A percentile compares a stretch with the other conserved stretches of the same genome.
Evolutionary conservation across 2,888 invertebrate genomes (phyloP).

Genomic region (Nematopogon swammerdamellus): DNA sequence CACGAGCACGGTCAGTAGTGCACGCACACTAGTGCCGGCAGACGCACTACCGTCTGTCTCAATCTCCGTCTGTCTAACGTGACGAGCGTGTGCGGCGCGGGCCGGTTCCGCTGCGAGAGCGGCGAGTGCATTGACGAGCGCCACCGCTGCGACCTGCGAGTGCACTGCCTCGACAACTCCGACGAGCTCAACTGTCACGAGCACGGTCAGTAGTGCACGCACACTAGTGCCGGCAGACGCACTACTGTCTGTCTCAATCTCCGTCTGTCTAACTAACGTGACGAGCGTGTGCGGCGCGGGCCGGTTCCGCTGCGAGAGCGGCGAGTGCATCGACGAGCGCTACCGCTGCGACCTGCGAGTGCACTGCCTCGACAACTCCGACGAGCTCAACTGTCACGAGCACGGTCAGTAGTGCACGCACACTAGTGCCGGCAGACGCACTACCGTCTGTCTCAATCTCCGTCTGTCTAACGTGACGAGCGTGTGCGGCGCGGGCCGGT

Average conservation of each 20-base stretch:
- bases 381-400: constrained; percentile 48
- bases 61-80: too few relatives aligned
- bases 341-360: constrained; percentile 46
- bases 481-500: too few relatives aligned
- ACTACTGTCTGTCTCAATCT: too few relatives aligned
- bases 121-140: constrained; percentile 43
- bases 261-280: too few relatives aligned
- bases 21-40: too few relatives aligned
- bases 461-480: too few relatives aligned
- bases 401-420: constrained; percentile 5
- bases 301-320: constrained; percentile 51
- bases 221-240: too few relatives aligned
- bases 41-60: too few relatives aligned
- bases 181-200: constrained; percentile 52
- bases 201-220: constrained; percentile 5
- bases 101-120: constrained; percentile 50
- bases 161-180: constrained; percentile 54
- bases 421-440: too few relatives aligned
- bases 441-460: too few relatives aligned
- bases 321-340: constrained; percentile 40
- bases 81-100: constrained; percentile 4
- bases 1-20: constrained; percentile 13
- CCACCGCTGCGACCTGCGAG: constrained; percentile 45
- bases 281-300: constrained; percentile 9
- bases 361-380: constrained; percentile 56